Conservation (phyloP, 2,888 invertebrate species). For the Neoscelio sp. region DNA sequence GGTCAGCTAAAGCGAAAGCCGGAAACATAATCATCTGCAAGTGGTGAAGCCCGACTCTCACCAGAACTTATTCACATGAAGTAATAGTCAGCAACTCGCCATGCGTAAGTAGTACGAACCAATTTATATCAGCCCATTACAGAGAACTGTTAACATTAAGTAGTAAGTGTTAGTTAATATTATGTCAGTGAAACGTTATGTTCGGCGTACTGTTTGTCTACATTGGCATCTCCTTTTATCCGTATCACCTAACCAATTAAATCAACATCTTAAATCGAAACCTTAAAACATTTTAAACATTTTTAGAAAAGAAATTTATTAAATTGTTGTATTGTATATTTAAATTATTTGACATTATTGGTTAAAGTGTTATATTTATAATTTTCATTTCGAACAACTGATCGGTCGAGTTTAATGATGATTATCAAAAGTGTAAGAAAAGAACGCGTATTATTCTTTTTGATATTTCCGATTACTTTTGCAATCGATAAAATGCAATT, state of each 20-base stretch:
- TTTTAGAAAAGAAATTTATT: no score
- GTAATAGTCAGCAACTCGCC: constrained; percentile 28
- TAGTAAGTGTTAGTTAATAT: constrained; percentile 26
- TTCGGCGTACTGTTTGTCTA: neutral
- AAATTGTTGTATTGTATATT: neutral
- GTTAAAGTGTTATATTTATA: no score
- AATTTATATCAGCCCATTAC: constrained; percentile 58
- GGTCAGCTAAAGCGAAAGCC: constrained; percentile 53
- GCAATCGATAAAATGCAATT: constrained; percentile 60
- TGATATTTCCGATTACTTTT: constrained; percentile 45
- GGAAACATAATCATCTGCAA: constrained; percentile 62
- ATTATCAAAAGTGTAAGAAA: constrained; percentile 26
- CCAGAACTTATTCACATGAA: constrained; percentile 51
- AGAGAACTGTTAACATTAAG: no score
- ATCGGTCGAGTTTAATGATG: constrained; percentile 21
- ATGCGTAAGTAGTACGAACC: constrained; percentile 52
- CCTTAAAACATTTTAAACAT: no score
- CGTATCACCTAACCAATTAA: no score
- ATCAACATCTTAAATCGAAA: no score
- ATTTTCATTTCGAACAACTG: neutral
- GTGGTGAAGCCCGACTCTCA: constrained; percentile 50
- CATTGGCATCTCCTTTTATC: neutral
- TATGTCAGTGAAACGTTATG: neutral
- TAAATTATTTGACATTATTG: constrained; percentile 14
- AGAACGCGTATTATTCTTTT: constrained; percentile 36